Percentiles rank a stretch among this genome's conserved stretches.
phyloP scores from a whole-genome alignment of 2,888 invertebrate species.

The Drosophila crucigera region DNA sequence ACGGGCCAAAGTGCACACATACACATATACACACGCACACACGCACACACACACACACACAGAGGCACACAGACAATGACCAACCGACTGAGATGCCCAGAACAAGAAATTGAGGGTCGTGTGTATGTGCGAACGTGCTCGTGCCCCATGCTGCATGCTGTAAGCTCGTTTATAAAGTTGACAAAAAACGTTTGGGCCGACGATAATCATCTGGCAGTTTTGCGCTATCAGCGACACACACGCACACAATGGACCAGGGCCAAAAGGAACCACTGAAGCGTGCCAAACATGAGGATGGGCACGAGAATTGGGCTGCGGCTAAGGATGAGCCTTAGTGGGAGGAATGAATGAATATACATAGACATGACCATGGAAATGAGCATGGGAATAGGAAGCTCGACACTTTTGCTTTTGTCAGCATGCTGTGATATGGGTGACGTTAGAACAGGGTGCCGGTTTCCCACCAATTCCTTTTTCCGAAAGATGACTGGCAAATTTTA shows the following conservation, averaged over 20 bases:
- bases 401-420: constrained; percentile 70
- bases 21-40: constrained; percentile 15
- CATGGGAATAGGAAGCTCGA: constrained; percentile 48
- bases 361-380: constrained; percentile 23
- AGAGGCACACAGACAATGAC: constrained; percentile 24
- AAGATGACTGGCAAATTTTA: constrained; percentile 48
- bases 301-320: constrained; percentile 2
- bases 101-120: constrained; percentile 44
- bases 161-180: constrained; percentile 79
- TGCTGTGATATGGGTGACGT: background rate
- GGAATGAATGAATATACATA: constrained; percentile 3
- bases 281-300: constrained; percentile 35
- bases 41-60: constrained; percentile 9
- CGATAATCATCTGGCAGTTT: constrained; percentile 81
- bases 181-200: constrained; percentile 73
- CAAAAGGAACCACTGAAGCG: constrained; percentile 56
- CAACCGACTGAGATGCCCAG: constrained; percentile 5
- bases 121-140: constrained; percentile 57
- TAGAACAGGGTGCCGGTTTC: background rate
- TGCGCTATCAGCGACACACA: constrained; percentile 77
- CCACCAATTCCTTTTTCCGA: background rate
- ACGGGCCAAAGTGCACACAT: constrained; percentile 55
- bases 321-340: background rate
- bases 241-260: constrained; percentile 40
- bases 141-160: constrained; percentile 42